Conservation (phyloP, 2,888 invertebrate species). For the Pinctada fucata region DNA sequence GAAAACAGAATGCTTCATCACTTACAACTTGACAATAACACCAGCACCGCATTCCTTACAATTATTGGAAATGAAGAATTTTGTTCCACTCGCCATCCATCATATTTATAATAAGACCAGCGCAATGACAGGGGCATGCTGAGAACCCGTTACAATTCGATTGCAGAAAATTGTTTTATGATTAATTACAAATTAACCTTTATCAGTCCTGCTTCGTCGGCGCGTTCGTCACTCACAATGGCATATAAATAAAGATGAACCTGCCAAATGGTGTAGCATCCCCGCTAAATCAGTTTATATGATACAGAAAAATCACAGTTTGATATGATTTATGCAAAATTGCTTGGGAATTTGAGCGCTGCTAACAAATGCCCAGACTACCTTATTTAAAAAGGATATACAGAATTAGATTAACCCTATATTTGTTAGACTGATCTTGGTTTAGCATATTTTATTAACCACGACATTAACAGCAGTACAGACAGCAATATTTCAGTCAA, state of each 20-base stretch:
- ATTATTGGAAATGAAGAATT: slow-evolving; percentile 19
- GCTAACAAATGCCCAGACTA: too few relatives aligned
- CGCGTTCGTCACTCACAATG: slow-evolving; percentile 7
- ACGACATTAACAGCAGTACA: too few relatives aligned
- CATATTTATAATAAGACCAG: slow-evolving; percentile 11
- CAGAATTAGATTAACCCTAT: too few relatives aligned
- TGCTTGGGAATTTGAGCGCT: neutral
- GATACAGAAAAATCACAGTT: neutral
- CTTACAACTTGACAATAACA: slow-evolving; percentile 14
- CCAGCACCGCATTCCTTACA: slow-evolving; percentile 3
- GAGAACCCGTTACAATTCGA: slow-evolving; percentile 22
- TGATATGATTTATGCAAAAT: slow-evolving; percentile 3
- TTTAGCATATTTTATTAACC: too few relatives aligned
- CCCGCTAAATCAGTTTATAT: neutral
- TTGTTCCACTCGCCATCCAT: slow-evolving; percentile 10
- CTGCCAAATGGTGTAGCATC: neutral
- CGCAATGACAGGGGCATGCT: neutral
- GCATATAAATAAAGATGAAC: neutral
- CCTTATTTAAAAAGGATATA: too few relatives aligned
- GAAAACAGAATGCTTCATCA: slow-evolving; percentile 11
- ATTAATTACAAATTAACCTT: slow-evolving; percentile 33
- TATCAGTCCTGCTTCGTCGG: neutral
- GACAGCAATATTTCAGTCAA: too few relatives aligned
- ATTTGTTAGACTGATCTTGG: too few relatives aligned
- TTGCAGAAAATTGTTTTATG: slow-evolving; percentile 31